Conservation (phyloP, 2,797 vertebrate genomes). For the Sebastes nivosus region DNA sequence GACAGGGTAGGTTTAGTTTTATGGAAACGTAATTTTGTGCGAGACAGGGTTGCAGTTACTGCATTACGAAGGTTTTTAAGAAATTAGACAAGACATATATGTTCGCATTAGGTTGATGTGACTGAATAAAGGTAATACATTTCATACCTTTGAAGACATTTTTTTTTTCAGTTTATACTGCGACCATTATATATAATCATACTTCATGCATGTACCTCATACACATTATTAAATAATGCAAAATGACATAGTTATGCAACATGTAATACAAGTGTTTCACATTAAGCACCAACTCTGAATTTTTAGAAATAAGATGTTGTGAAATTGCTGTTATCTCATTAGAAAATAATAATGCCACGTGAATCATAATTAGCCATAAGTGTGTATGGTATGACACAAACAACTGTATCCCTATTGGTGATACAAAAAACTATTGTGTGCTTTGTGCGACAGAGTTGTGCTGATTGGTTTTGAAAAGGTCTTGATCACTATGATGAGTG, state of each 20-base stretch:
- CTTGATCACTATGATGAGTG: slow-evolving; percentile 5
- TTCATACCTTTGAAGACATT: neutral
- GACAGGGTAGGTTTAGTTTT: too few species aligned
- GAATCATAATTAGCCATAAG: neutral
- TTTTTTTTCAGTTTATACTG: neutral
- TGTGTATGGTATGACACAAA: neutral
- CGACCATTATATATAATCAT: too few species aligned
- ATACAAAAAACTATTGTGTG: neutral
- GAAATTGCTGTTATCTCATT: neutral
- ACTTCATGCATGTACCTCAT: neutral
- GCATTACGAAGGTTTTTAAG: neutral
- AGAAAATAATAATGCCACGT: neutral
- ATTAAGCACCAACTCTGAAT: neutral
- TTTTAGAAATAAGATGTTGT: neutral
- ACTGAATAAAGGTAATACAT: neutral
- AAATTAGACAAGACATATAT: neutral
- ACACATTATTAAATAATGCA: neutral
- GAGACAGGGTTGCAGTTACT: neutral
- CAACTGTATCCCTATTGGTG: neutral
- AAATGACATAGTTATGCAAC: neutral
- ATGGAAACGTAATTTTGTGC: too few species aligned
- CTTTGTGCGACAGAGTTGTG: neutral
- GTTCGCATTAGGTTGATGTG: neutral
- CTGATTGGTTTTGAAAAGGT: slow-evolving; percentile 8
- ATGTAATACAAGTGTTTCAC: neutral